Conservation (phyloP, 2,888 invertebrate species). For the Melieria picta region DNA sequence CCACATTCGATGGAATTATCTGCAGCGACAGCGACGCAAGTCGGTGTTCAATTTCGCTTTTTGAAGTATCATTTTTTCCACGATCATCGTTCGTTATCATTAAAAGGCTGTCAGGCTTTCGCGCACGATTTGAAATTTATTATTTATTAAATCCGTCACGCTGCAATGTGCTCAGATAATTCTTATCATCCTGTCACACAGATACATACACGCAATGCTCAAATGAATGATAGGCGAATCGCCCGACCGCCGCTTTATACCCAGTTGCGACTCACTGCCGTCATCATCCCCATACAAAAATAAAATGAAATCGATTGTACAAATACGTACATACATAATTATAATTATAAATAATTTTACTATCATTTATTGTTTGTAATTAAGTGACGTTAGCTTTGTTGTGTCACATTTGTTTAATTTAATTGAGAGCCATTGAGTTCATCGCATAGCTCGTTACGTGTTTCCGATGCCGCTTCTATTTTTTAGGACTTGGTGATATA, state of each 20-base stretch:
- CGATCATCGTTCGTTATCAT: conserved; percentile 19
- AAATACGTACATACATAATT: too few relatives aligned
- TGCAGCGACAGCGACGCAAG: not conserved
- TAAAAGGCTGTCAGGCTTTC: not conserved
- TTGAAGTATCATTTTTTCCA: not conserved
- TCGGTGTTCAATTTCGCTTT: conserved; percentile 3
- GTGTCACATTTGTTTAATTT: conserved; percentile 27
- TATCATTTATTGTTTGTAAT: not conserved
- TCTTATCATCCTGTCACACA: not conserved
- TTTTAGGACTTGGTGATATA: too few relatives aligned
- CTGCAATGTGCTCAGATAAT: not conserved
- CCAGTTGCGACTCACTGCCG: too few relatives aligned
- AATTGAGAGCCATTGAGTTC: conserved; percentile 15
- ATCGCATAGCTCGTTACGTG: conserved; percentile 9
- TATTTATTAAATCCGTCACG: conserved; percentile 3
- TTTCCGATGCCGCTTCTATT: too few relatives aligned
- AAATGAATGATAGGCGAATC: too few relatives aligned
- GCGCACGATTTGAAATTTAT: conserved; percentile 4
- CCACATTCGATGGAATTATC: conserved; percentile 15
- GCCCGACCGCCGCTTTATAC: too few relatives aligned
- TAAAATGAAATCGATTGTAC: too few relatives aligned
- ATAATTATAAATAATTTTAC: too few relatives aligned
- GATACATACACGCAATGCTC: not conserved
- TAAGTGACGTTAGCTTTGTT: not conserved
- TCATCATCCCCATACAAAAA: too few relatives aligned